Evolutionary conservation across 2,113 vertebrate genomes (phyloP).

Genomic region (Gobius niger): DNA sequence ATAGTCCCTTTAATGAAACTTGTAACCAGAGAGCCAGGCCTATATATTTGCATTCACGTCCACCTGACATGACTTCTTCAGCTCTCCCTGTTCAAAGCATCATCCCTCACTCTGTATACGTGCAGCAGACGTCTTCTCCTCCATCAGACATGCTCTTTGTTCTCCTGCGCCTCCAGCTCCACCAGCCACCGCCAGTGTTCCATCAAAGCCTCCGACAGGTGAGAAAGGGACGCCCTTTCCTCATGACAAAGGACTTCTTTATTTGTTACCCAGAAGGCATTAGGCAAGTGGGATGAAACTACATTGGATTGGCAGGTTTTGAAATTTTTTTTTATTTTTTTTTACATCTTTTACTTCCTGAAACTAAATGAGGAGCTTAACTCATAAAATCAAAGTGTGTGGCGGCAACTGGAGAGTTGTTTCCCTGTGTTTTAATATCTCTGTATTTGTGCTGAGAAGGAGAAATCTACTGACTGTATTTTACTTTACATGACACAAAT

Average conservation of each 20-base stretch:
- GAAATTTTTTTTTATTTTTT: too few species aligned
- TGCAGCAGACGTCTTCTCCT: neutral
- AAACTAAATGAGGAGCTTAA: too few species aligned
- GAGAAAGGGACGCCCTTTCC: neutral
- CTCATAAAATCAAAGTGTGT: too few species aligned
- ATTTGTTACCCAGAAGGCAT: neutral
- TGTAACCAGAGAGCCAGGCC: neutral
- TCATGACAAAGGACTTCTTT: neutral
- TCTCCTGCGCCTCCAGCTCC: neutral
- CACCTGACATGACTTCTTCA: neutral
- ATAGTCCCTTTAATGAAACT: too few species aligned
- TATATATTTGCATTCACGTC: neutral
- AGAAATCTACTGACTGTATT: too few species aligned
- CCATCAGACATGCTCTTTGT: constrained; percentile 5
- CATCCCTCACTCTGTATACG: neutral
- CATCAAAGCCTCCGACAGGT: neutral
- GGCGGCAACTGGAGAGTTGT: too few species aligned
- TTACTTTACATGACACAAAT: too few species aligned
- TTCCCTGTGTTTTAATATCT: too few species aligned
- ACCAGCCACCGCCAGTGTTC: neutral
- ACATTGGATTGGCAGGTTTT: too few species aligned
- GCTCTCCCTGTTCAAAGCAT: neutral
- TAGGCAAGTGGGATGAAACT: neutral
- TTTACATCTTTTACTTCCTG: too few species aligned
- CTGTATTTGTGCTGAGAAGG: too few species aligned